phyloP scores from a whole-genome alignment of 2,888 invertebrate species.

The Plagodis pulveraria region DNA sequence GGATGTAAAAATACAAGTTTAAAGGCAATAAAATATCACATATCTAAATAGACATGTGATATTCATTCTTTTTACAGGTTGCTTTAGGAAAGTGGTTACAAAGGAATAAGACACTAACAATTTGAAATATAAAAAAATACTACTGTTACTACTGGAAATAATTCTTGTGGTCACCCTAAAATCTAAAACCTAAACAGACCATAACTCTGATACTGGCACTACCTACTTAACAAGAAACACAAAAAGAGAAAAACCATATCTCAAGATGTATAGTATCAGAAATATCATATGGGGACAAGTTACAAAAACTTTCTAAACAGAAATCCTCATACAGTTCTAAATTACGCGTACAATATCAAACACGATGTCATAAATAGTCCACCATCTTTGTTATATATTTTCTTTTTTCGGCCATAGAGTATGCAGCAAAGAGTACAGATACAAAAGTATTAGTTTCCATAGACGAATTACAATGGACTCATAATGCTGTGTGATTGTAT shows the following conservation, averaged over 20 bases:
- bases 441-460: slow-evolving; percentile 47
- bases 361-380: slow-evolving; percentile 31
- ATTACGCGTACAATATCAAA: slow-evolving; percentile 23
- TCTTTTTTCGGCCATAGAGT: slow-evolving; percentile 21
- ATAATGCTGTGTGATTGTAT: slow-evolving; percentile 45
- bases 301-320: slow-evolving; percentile 3
- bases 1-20: background rate
- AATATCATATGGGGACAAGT: background rate
- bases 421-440: slow-evolving; percentile 29
- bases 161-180: no score
- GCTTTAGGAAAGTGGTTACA: no score
- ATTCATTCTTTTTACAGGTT: no score
- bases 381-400: slow-evolving; percentile 45
- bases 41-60: no score
- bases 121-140: no score
- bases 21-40: no score
- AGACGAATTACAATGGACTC: slow-evolving; percentile 42
- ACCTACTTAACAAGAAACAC: background rate
- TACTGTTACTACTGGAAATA: no score
- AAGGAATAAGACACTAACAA: no score
- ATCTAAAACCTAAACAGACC: background rate
- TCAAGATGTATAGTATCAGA: slow-evolving; percentile 5
- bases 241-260: slow-evolving; percentile 1
- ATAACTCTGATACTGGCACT: background rate
- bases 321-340: slow-evolving; percentile 14